Percentiles rank a stretch among this genome's conserved stretches.
Evolutionary conservation across 1,140 invertebrate genomes (phyloP).

Genomic region (Heliconius nattereri): DNA sequence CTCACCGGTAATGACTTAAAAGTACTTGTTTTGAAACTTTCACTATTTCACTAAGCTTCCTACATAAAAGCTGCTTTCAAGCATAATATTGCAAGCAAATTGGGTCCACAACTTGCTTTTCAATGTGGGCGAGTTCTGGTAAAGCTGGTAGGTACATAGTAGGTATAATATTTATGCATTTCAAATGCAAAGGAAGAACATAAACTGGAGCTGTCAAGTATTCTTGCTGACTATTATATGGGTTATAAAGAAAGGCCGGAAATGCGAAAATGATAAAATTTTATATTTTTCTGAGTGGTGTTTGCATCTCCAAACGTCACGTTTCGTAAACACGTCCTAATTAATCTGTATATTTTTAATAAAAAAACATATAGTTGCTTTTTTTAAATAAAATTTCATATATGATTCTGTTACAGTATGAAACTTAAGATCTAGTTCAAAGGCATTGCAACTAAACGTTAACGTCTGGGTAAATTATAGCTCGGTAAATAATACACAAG

Average conservation of each 20-base stretch:
- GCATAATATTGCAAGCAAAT: background rate
- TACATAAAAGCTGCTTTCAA: constrained; percentile 7
- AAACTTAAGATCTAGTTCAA: background rate
- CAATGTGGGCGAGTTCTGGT: background rate
- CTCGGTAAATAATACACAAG: background rate
- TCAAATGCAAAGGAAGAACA: background rate
- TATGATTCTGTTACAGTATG: background rate
- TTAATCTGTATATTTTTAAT: too few species aligned
- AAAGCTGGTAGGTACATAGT: background rate
- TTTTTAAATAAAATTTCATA: too few species aligned
- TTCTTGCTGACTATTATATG: too few species aligned
- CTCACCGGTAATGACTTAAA: background rate
- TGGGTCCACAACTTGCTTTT: background rate
- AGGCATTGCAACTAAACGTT: background rate
- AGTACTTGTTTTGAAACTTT: constrained; percentile 9
- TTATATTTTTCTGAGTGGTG: too few species aligned
- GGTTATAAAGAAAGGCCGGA: too few species aligned
- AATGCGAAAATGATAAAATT: too few species aligned
- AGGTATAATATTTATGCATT: background rate
- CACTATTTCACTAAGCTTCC: constrained; percentile 11
- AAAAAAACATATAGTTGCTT: too few species aligned
- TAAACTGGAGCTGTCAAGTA: too few species aligned
- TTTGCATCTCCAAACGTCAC: too few species aligned
- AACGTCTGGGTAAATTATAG: background rate
- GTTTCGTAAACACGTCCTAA: too few species aligned